phyloP scores from a whole-genome alignment of 2,888 invertebrate genomes.

The Chirona hameri region DNA sequence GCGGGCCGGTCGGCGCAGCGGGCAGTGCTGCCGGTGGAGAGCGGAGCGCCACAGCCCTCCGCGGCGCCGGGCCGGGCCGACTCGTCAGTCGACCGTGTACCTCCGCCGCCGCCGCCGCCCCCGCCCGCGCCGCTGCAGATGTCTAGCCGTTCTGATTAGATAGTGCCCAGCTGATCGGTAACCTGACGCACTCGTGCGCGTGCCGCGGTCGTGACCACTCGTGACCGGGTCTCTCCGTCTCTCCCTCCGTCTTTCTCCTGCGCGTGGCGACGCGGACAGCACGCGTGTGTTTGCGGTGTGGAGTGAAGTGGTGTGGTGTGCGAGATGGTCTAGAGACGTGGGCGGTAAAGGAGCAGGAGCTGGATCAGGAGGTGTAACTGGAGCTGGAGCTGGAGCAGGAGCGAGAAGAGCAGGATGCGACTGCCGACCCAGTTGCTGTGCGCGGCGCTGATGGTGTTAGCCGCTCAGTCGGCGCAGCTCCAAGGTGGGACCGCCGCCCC shows the following conservation, averaged over 20 bases:
- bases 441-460: background rate
- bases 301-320: too few species aligned
- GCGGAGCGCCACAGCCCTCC: background rate
- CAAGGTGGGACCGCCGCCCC: background rate
- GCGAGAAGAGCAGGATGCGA: background rate
- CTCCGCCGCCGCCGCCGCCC: background rate
- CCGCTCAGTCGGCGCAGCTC: background rate
- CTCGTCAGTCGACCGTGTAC: background rate
- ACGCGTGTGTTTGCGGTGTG: too few species aligned
- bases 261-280: background rate
- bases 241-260: too few species aligned
- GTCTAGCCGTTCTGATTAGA: background rate
- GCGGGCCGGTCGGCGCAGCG: background rate
- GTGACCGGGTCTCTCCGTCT: background rate
- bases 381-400: too few species aligned
- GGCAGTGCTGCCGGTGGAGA: background rate
- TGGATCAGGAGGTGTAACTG: background rate
- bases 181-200: background rate
- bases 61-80: background rate
- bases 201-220: background rate
- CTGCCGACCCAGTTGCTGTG: background rate
- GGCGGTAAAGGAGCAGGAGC: background rate
- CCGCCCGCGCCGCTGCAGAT: background rate
- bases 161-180: background rate
- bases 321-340: background rate